These are phyloP conservation scores for Catostomus latipinnis DNA, from an alignment of 2,797 vertebrate species.

Conservation along the genomic window DNA sequence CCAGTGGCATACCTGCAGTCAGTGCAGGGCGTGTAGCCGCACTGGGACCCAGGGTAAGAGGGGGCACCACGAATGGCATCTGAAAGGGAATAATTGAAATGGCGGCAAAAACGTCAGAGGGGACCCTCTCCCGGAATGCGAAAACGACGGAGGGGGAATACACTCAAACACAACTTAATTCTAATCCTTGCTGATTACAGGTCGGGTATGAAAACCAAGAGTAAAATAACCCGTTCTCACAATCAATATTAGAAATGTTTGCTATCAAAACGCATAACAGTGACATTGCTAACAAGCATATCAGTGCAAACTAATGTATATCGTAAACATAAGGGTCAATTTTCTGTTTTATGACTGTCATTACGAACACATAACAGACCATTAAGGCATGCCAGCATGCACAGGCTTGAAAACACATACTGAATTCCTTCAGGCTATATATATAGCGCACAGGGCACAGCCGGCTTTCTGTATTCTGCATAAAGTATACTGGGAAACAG, in stretches of 20 bases:
- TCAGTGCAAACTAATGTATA: background rate
- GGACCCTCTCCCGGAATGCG: too few relatives aligned
- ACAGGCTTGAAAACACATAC: background rate
- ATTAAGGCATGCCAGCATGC: background rate
- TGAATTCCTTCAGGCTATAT: background rate
- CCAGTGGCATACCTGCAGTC: too few relatives aligned
- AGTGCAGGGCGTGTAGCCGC: too few relatives aligned
- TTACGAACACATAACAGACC: background rate
- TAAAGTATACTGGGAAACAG: constrained; percentile 69
- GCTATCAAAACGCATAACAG: background rate
- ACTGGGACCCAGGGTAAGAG: too few relatives aligned
- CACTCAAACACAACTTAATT: too few relatives aligned
- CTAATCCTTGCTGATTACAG: too few relatives aligned
- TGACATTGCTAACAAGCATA: background rate
- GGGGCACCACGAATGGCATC: too few relatives aligned
- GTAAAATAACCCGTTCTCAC: too few relatives aligned
- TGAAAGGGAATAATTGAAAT: too few relatives aligned
- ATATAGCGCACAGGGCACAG: background rate
- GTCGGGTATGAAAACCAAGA: too few relatives aligned
- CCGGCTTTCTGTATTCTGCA: constrained; percentile 43
- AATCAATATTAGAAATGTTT: background rate
- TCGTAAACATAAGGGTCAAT: background rate
- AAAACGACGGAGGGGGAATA: too few relatives aligned
- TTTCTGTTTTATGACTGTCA: constrained; percentile 25
- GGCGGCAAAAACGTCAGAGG: too few relatives aligned